These are phyloP conservation scores for Manis pentadactyla DNA, from an alignment of 2,797 vertebrate species.

Conservation along the genomic window DNA sequence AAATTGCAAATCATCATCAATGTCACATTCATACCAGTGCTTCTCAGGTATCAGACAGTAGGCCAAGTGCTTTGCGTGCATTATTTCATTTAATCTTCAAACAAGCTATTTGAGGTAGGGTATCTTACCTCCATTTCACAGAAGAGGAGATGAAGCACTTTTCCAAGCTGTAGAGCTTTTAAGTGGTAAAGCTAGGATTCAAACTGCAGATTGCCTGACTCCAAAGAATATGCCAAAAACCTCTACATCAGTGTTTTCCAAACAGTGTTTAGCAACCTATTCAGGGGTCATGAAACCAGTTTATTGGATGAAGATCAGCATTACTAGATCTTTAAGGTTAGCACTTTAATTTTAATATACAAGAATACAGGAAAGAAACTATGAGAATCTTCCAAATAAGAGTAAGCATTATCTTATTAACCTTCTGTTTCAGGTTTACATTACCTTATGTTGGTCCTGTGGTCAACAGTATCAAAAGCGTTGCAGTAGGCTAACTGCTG, in stretches of 20 bases:
- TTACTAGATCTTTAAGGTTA: not conserved
- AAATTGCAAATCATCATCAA: not conserved
- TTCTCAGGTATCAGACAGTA: not conserved
- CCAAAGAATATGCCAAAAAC: not conserved
- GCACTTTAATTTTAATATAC: not conserved
- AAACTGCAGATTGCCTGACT: not conserved
- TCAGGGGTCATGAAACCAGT: not conserved
- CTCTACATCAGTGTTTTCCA: not conserved
- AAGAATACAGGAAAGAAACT: not conserved
- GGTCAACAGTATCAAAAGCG: not conserved
- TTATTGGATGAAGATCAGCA: not conserved
- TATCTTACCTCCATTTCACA: not conserved
- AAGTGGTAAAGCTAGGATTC: not conserved
- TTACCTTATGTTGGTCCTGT: not conserved
- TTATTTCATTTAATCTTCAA: not conserved
- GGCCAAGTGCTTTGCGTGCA: not conserved
- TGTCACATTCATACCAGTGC: not conserved
- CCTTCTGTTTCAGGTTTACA: not conserved
- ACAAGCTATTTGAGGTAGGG: not conserved
- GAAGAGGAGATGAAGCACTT: not conserved
- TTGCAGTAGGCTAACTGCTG: not conserved
- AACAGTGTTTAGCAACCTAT: not conserved
- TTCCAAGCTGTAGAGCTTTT: not conserved
- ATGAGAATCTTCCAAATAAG: not conserved
- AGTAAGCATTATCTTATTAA: not conserved